Evolutionary conservation across 2,797 vertebrate species (phyloP).

Genomic region (Margarornis squamiger): DNA sequence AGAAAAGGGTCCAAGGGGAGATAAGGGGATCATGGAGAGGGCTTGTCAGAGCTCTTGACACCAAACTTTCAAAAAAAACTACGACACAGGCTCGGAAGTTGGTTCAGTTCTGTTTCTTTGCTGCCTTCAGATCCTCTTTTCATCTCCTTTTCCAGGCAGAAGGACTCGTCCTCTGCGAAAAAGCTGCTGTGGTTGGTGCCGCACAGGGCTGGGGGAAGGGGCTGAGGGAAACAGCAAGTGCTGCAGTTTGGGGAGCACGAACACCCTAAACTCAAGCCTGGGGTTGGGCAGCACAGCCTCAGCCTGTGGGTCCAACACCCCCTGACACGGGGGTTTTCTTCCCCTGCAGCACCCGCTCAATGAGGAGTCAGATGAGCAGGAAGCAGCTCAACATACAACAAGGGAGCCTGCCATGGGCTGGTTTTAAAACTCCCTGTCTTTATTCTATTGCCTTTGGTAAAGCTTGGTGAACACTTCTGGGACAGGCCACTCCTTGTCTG

Average conservation of each 20-base stretch:
- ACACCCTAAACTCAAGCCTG: not conserved
- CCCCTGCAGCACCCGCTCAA: not conserved
- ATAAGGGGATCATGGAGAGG: not conserved
- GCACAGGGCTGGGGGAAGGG: not conserved
- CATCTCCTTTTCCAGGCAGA: not conserved
- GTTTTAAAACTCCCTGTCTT: not conserved
- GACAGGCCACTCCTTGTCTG: slow-evolving; percentile 58
- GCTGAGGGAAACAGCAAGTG: not conserved
- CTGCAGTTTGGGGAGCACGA: accelerated
- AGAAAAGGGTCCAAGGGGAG: not conserved
- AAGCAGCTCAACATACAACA: not conserved
- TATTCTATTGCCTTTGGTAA: slow-evolving; percentile 32
- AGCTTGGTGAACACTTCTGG: slow-evolving; percentile 41
- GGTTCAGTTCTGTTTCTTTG: not conserved
- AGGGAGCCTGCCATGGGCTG: not conserved
- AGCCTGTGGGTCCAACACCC: not conserved
- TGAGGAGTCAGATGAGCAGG: not conserved
- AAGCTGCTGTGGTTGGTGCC: not conserved
- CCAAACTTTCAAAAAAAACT: not conserved
- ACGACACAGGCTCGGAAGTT: accelerated
- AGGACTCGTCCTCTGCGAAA: not conserved
- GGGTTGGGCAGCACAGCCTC: not conserved
- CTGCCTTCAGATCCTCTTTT: slow-evolving; percentile 16
- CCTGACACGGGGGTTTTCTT: not conserved
- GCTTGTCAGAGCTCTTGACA: not conserved